phyloP scores from a whole-genome alignment of 92 coral and sea anemone genomes.

The Palythoa grandis region DNA sequence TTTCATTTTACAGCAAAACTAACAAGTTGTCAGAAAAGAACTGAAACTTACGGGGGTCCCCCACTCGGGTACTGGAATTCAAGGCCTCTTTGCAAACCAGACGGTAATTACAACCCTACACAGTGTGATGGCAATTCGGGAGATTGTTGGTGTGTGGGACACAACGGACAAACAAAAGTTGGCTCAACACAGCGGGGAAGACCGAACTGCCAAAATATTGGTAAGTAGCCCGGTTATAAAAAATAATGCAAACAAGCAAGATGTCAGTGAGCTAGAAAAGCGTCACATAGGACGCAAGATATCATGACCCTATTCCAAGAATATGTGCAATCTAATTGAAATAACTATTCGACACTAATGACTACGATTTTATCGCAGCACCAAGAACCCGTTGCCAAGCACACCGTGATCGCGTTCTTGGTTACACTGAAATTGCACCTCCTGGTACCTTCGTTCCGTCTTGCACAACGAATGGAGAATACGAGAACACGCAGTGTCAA shows the following conservation, averaged over 20 bases:
- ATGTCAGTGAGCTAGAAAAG: no score
- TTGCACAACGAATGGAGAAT: conserved; percentile 15
- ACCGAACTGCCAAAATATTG: conserved; percentile 80
- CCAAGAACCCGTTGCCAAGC: conserved; percentile 37
- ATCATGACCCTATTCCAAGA: no score
- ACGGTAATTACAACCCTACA: conserved; percentile 60
- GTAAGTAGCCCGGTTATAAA: conserved; percentile 51
- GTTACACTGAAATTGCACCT: conserved; percentile 33
- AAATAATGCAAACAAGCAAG: no score
- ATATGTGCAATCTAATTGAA: neutral
- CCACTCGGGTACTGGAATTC: conserved; percentile 67
- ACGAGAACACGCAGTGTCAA: conserved; percentile 16
- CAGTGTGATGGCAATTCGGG: conserved; percentile 89
- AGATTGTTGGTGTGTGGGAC: conserved; percentile 90
- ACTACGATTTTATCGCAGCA: neutral
- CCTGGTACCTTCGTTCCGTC: conserved; percentile 20
- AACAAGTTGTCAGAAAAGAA: conserved; percentile 63
- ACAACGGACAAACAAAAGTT: conserved; percentile 65
- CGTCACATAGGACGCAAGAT: no score
- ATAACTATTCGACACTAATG: neutral
- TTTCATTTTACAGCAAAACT: conserved; percentile 18
- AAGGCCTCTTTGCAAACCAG: conserved; percentile 44
- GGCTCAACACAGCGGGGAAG: conserved; percentile 72
- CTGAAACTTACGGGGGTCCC: conserved; percentile 55
- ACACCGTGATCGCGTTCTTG: conserved; percentile 32